Conservation (phyloP, 2,797 vertebrate genomes). For the Melanotaenia trifasciata region DNA sequence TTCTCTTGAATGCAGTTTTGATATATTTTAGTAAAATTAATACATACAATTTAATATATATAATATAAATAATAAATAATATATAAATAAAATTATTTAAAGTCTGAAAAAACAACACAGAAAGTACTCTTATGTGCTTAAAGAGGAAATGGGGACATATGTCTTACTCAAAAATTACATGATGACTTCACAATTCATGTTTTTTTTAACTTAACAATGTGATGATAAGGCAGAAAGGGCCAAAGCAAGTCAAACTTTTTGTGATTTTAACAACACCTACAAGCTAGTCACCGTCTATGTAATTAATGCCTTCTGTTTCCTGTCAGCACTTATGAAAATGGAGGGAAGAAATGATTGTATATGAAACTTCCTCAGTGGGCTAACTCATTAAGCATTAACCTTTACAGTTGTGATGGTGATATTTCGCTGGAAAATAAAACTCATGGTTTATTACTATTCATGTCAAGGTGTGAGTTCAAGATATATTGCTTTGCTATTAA, state of each 20-base stretch:
- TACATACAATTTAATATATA: no score
- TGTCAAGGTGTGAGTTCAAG: slow-evolving; percentile 32
- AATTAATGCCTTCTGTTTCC: slow-evolving; percentile 26
- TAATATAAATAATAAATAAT: no score
- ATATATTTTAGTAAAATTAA: no score
- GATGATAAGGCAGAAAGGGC: background rate
- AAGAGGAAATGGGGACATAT: no score
- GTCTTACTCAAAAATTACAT: background rate
- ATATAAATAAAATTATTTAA: no score
- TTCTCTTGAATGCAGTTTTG: no score
- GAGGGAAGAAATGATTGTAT: slow-evolving; percentile 12
- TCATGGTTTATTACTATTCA: slow-evolving; percentile 23
- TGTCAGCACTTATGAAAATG: slow-evolving; percentile 9
- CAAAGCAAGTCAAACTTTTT: background rate
- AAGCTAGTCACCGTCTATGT: background rate
- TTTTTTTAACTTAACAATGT: background rate
- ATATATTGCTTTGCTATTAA: slow-evolving; percentile 23
- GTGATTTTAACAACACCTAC: slow-evolving; percentile 9
- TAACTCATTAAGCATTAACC: slow-evolving; percentile 14
- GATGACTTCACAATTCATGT: background rate
- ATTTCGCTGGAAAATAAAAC: slow-evolving; percentile 8
- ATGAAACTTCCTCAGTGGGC: slow-evolving; percentile 9
- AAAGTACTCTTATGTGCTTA: no score
- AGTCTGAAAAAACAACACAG: no score
- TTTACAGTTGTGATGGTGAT: slow-evolving; percentile 16